phyloP scores from a whole-genome alignment of 2,797 vertebrate genomes.

The Anabacerthia variegaticeps region DNA sequence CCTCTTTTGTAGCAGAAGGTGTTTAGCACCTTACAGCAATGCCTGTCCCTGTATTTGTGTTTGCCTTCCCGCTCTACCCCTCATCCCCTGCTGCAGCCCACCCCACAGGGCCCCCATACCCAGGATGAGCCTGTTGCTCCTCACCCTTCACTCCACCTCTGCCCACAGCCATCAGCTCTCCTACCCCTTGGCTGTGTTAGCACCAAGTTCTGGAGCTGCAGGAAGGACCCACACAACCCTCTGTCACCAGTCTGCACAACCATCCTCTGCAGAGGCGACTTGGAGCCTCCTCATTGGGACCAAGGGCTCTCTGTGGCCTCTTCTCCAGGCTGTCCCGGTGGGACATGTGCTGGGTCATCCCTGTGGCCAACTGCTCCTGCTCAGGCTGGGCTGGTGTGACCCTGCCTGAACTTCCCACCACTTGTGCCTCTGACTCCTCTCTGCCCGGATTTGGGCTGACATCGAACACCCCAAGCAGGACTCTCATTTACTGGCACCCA shows the following conservation, averaged over 20 bases:
- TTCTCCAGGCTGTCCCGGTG: not conserved
- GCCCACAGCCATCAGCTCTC: not conserved
- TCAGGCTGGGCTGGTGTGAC: not conserved
- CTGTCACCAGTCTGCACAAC: not conserved
- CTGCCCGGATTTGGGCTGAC: not conserved
- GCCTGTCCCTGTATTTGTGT: not conserved
- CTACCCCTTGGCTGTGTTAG: not conserved
- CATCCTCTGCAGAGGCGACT: not conserved
- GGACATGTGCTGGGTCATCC: not conserved
- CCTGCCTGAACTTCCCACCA: not conserved
- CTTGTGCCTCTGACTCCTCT: not conserved
- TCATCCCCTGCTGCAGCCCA: not conserved
- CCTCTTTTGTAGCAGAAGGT: not conserved
- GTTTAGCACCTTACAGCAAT: not conserved
- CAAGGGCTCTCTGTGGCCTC: not conserved
- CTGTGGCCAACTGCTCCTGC: not conserved
- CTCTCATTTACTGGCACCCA: not conserved
- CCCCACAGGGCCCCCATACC: not conserved
- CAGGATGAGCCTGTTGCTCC: not conserved
- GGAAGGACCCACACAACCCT: not conserved
- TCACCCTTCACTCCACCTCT: not conserved
- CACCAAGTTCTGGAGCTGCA: not conserved
- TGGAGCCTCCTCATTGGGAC: not conserved
- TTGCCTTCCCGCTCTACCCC: not conserved
- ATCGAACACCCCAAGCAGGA: not conserved